Evolutionary conservation across 2,797 vertebrate genomes (phyloP), one percentile per base, ranked within the genome.

Genomic region (Crocidura indochinensis): DNA sequence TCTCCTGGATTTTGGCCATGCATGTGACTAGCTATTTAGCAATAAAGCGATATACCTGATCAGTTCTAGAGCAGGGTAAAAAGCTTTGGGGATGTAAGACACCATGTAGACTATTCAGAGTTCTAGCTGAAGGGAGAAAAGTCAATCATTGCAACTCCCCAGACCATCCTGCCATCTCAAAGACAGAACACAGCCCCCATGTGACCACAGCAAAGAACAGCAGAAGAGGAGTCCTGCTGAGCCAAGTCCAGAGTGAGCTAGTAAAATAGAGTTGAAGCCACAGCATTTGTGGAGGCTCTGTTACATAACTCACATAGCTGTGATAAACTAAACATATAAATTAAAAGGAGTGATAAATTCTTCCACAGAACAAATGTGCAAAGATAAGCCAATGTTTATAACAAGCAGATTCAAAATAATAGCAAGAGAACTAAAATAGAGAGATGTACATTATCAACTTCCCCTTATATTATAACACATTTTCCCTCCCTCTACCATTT

Each of bases 401-500:
- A 89, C 49, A 73, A 84, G 73, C 71, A 90, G 86, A 76, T 31
- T 44, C 29, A 72, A 90, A 69, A 94, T 90, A 79, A 92, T 0
- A 83, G 65, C 46, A 80, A 38, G 4, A 78, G 71, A 91, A 64
- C 47, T 77, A 38, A 84, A 71, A 91, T 92, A 31, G 53, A 38
- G 46, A 87, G 56, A 89, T 46, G 71, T 73, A n/a, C 17, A 69
- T 51, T 6, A 75, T 11, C 26, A 68, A 79, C 62, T 87, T 90
- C 46, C 53, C 67, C 74, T 85, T 38, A 68, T 2, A 91, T 76
- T 56, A 69, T 0, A 71, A 83, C 69, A 78, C 87, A 84, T 82
- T 88, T 82, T 92, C 85, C 67, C 77, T 92, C 85, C 67, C 77
- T 89, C 64, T 84, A 62, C n/a, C 87, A 77, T 90, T 94, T 87